phyloP scores from a whole-genome alignment of 1,140 invertebrate species.

The Conopomorpha cramerella region DNA sequence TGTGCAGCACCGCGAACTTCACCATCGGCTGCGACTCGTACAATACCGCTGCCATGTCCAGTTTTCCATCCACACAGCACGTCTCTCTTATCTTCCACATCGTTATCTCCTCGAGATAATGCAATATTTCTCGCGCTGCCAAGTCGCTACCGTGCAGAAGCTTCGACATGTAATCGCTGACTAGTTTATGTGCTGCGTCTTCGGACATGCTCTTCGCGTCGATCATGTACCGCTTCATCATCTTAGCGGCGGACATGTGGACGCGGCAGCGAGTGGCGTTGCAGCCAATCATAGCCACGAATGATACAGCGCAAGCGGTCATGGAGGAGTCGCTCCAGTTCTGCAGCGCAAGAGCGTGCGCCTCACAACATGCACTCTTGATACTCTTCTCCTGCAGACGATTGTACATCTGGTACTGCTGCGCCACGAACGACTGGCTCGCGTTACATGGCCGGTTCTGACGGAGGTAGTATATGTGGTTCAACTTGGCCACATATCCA shows the following conservation, averaged over 20 bases:
- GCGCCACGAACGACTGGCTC: conserved; percentile 51
- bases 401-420: conserved; percentile 52
- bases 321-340: conserved; percentile 62
- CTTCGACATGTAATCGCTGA: conserved; percentile 41
- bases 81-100: conserved; percentile 24
- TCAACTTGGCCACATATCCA: conserved; percentile 65
- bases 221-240: conserved; percentile 39
- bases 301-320: conserved; percentile 63
- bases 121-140: conserved; percentile 36
- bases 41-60: conserved; percentile 42
- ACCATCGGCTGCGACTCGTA: conserved; percentile 64
- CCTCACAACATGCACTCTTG: conserved; percentile 60
- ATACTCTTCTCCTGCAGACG: conserved; percentile 47
- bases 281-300: conserved; percentile 66
- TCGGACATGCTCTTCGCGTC: conserved; percentile 18
- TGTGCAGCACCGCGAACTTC: conserved; percentile 63
- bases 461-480: conserved; percentile 67
- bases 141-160: conserved; percentile 41
- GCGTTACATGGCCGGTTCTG: conserved; percentile 69
- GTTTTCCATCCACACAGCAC: conserved; percentile 31
- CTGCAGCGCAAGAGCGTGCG: conserved; percentile 63
- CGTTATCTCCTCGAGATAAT: conserved; percentile 46
- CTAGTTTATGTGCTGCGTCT: conserved; percentile 35
- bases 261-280: conserved; percentile 64
- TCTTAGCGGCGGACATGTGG: conserved; percentile 60